phyloP scores from a whole-genome alignment of 1,140 invertebrate species.

The Dinothrombium tinctorium region DNA sequence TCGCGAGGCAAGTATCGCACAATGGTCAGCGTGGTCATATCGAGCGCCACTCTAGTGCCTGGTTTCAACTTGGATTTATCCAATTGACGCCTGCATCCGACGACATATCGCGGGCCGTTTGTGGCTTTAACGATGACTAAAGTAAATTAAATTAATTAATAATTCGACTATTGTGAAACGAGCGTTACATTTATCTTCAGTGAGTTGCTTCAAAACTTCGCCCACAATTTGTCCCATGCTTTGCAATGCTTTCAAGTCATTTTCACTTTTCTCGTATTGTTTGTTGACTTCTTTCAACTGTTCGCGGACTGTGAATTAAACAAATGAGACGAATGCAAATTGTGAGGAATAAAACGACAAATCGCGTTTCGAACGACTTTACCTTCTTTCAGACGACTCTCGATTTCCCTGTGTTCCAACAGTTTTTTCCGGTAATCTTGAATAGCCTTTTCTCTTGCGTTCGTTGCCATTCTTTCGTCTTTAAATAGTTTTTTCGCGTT shows the following conservation, averaged over 20 bases:
- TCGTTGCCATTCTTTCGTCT: no score
- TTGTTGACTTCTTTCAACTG: constrained; percentile 89
- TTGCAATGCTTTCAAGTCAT: constrained; percentile 94
- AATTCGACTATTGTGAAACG: constrained; percentile 12
- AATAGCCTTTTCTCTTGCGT: constrained; percentile 50
- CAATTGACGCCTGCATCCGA: constrained; percentile 84
- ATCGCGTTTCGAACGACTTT: constrained; percentile 15
- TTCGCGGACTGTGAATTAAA: constrained; percentile 50
- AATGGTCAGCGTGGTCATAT: constrained; percentile 98
- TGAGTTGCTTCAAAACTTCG: constrained; percentile 93
- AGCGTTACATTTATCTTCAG: constrained; percentile 79
- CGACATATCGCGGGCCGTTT: constrained; percentile 96
- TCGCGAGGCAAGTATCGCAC: constrained; percentile 94
- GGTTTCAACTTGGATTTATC: constrained; percentile 89
- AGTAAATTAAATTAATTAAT: background rate
- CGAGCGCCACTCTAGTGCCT: constrained; percentile 91
- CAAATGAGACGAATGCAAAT: constrained; percentile 4
- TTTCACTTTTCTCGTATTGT: constrained; percentile 98
- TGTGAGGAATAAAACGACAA: background rate
- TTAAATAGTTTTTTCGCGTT: no score
- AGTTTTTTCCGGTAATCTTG: constrained; percentile 85
- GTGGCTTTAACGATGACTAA: constrained; percentile 97
- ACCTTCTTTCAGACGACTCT: constrained; percentile 86
- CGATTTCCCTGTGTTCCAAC: constrained; percentile 82
- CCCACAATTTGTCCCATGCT: constrained; percentile 98